A percentile compares a stretch with the other conserved stretches of the same genome.
Conservation (phyloP, 2,888 invertebrate genomes). For the Coenonympha glycerion region DNA sequence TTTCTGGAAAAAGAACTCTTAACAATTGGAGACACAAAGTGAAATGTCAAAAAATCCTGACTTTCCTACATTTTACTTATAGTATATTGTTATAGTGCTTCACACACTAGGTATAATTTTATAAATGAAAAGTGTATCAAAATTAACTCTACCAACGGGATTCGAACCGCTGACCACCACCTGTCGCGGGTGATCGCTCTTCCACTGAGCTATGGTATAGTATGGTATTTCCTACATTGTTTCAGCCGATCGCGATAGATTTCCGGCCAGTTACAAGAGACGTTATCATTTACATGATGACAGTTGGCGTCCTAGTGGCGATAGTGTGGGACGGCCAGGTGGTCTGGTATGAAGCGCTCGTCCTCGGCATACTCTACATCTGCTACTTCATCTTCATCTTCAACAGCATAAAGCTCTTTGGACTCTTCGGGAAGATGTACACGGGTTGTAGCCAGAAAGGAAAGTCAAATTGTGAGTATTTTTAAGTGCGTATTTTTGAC, state of each 20-base stretch:
- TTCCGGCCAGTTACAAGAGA: constrained; percentile 89
- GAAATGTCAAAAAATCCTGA: too few relatives aligned
- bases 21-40: too few relatives aligned
- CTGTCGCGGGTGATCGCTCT: too few relatives aligned
- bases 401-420: constrained; percentile 74
- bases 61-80: too few relatives aligned
- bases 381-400: constrained; percentile 85
- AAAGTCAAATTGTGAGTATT: constrained; percentile 31
- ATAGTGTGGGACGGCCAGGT: constrained; percentile 87
- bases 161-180: too few relatives aligned
- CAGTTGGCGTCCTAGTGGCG: constrained; percentile 80
- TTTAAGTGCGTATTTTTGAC: too few relatives aligned
- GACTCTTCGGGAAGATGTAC: constrained; percentile 37
- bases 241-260: constrained; percentile 84
- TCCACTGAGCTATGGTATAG: too few relatives aligned
- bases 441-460: constrained; percentile 30
- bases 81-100: too few relatives aligned
- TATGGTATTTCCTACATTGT: constrained; percentile 19
- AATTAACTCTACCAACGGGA: too few relatives aligned
- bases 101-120: too few relatives aligned
- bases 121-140: too few relatives aligned
- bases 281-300: constrained; percentile 83
- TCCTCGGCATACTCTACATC: constrained; percentile 83
- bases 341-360: constrained; percentile 85
- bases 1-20: too few relatives aligned